Evolutionary conservation across 2,797 vertebrate species (phyloP).

Genomic region (Nasua narica): DNA sequence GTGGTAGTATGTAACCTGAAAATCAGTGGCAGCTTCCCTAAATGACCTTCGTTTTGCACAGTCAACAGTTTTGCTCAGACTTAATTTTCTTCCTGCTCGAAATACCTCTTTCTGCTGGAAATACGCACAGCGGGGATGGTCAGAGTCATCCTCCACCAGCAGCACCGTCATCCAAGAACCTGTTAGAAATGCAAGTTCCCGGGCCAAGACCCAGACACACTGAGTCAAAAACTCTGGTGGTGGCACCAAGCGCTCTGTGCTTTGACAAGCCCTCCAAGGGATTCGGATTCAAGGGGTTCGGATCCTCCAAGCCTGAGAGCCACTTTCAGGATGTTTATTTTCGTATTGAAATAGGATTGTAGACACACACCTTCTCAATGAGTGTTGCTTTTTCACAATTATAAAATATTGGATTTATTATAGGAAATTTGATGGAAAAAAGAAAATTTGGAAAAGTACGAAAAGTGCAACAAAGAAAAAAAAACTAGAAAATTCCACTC

Average conservation of each 20-base stretch:
- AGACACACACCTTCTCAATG: not conserved
- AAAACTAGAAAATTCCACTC: not conserved
- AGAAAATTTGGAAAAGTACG: not conserved
- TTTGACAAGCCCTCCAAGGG: not conserved
- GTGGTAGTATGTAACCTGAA: not conserved
- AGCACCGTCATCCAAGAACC: not conserved
- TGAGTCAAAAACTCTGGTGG: not conserved
- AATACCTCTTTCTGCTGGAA: not conserved
- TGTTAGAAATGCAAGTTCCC: not conserved
- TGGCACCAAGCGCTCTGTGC: not conserved
- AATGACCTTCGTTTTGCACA: not conserved
- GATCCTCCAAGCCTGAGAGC: not conserved
- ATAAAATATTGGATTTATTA: not conserved
- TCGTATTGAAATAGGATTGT: not conserved
- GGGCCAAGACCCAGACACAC: not conserved
- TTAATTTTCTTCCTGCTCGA: not conserved
- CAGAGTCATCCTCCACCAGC: not conserved
- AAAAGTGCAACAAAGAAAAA: not conserved
- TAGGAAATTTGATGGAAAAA: not conserved
- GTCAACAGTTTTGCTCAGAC: not conserved
- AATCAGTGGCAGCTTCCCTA: not conserved
- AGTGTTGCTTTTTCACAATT: not conserved
- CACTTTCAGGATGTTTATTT: not conserved
- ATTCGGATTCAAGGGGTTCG: not conserved
- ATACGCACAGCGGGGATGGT: not conserved